Evolutionary conservation across 2,797 vertebrate species (phyloP).

Genomic region (Phrynocephalus vlangalii): DNA sequence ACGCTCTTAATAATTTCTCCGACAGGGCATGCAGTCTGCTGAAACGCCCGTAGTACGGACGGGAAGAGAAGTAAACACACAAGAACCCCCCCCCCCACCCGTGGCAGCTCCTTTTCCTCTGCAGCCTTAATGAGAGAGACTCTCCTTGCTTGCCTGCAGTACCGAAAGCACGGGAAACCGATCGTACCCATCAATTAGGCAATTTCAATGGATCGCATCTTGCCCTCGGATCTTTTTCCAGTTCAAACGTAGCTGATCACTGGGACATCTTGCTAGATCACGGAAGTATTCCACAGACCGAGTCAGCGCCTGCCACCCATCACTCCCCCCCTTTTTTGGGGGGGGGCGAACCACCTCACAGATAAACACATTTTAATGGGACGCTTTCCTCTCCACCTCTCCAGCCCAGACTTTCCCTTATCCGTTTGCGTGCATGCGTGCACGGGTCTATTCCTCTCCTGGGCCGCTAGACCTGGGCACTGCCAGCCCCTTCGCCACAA

Average conservation of each 20-base stretch:
- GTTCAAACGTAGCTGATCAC: too few relatives aligned
- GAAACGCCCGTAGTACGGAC: background rate
- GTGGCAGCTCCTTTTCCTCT: background rate
- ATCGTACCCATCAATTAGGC: too few relatives aligned
- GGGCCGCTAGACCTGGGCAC: background rate
- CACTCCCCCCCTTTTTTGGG: too few relatives aligned
- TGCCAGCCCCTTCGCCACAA: background rate
- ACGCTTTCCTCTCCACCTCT: background rate
- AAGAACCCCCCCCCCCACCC: background rate
- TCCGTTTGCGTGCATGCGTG: accelerated
- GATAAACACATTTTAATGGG: background rate
- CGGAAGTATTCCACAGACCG: too few relatives aligned
- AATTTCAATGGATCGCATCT: accelerated
- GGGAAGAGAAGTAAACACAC: conserved; percentile 2
- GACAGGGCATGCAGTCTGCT: background rate
- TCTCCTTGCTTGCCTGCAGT: too few relatives aligned
- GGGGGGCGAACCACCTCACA: background rate
- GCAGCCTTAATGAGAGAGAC: accelerated
- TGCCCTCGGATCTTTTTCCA: background rate
- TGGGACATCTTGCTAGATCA: background rate
- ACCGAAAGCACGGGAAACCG: accelerated
- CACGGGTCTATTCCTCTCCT: background rate
- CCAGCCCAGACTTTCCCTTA: background rate
- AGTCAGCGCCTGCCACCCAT: background rate
- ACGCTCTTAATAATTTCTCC: background rate